Evolutionary conservation across 2,113 vertebrate species (phyloP).

Genomic region (Ginglymostoma cirratum): DNA sequence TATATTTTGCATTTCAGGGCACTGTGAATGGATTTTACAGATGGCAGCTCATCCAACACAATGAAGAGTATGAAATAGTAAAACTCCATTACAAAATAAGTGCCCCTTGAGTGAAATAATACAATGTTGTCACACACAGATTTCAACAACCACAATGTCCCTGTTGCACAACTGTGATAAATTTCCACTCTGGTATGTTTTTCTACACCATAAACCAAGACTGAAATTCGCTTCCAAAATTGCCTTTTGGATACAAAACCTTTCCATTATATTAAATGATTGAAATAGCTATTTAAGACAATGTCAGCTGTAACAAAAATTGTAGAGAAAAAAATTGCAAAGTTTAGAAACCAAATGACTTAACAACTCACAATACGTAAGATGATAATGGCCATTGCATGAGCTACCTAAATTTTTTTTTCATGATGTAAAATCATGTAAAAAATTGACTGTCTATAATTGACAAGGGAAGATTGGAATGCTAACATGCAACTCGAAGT

Average conservation of each 20-base stretch:
- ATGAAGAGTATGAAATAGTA: not conserved
- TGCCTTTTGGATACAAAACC: not conserved
- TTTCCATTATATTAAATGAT: not conserved
- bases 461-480: not conserved
- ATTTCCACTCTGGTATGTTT: not conserved
- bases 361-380: not conserved
- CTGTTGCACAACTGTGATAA: not conserved
- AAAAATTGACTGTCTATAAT: not conserved
- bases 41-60: not conserved
- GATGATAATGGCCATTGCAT: not conserved
- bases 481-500: not conserved
- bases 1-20: not conserved
- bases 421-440: not conserved
- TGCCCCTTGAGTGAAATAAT: conserved; percentile 11
- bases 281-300: not conserved
- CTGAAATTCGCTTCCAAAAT: not conserved
- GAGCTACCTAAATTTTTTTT: not conserved
- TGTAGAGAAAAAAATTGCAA: not conserved
- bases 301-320: not conserved
- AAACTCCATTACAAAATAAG: not conserved
- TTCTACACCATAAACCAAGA: not conserved
- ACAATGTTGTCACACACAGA: not conserved
- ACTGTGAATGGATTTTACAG: not conserved
- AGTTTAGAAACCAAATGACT: not conserved
- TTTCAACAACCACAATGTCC: not conserved